Conservation (phyloP, 2,888 invertebrate species). For the Hybos culiciformis region DNA sequence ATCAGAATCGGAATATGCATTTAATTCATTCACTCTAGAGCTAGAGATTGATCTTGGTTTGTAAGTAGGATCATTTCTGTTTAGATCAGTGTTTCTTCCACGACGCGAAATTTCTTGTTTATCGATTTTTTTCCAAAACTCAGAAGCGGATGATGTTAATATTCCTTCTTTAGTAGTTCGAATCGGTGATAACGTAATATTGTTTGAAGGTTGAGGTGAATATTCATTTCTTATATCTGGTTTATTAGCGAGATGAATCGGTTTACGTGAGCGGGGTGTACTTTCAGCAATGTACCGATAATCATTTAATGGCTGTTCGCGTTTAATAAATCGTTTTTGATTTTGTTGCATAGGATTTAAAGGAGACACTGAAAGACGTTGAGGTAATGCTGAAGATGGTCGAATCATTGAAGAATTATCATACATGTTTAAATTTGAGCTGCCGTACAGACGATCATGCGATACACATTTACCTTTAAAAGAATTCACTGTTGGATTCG, state of each 20-base stretch:
- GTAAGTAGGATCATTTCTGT: slow-evolving; percentile 10
- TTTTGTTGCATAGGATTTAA: slow-evolving; percentile 13
- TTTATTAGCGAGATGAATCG: slow-evolving; percentile 49
- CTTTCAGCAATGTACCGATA: slow-evolving; percentile 58
- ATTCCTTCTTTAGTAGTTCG: slow-evolving; percentile 30
- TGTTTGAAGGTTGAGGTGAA: slow-evolving; percentile 25
- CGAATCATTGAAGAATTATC: slow-evolving; percentile 22
- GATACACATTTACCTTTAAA: slow-evolving; percentile 31
- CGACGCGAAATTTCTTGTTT: slow-evolving; percentile 37
- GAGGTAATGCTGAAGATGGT: slow-evolving; percentile 22
- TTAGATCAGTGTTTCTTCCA: slow-evolving; percentile 16
- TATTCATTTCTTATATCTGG: slow-evolving; percentile 27
- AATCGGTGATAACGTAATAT: slow-evolving; percentile 16
- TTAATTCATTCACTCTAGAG: slow-evolving; percentile 25
- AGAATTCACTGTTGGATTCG: slow-evolving; percentile 12
- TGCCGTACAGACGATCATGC: slow-evolving; percentile 35
- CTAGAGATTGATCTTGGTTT: slow-evolving; percentile 32
- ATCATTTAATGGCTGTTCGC: slow-evolving; percentile 35
- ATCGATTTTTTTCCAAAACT: slow-evolving; percentile 52
- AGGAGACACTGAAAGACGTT: slow-evolving; percentile 2
- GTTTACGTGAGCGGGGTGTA: slow-evolving; percentile 56
- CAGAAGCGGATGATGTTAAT: slow-evolving; percentile 35
- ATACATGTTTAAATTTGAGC: slow-evolving; percentile 24
- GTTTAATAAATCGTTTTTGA: slow-evolving; percentile 27
- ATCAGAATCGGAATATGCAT: slow-evolving; percentile 9